Percentiles rank a stretch among this genome's conserved stretches.
phyloP scores from a whole-genome alignment of 2,113 vertebrate species.

The Corythaeola cristata region DNA sequence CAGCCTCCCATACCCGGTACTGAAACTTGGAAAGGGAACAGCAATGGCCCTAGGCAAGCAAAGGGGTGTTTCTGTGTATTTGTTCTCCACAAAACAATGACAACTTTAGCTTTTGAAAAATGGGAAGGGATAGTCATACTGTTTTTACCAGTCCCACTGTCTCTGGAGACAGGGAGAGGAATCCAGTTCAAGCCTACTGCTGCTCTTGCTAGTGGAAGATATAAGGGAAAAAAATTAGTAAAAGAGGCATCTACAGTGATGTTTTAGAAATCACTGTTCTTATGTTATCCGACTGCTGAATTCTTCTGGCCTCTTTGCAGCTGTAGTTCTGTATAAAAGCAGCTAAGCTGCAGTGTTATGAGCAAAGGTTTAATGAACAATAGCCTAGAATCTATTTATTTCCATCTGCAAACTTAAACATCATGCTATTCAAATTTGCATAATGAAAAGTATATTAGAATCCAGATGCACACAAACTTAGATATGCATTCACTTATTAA shows the following conservation, averaged over 20 bases:
- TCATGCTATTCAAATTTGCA: neutral
- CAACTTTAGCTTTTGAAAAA: neutral
- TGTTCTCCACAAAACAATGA: neutral
- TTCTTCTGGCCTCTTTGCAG: constrained; percentile 64
- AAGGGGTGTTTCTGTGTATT: neutral
- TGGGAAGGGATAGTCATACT: neutral
- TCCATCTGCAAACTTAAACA: constrained; percentile 1
- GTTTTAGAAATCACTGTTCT: constrained; percentile 57
- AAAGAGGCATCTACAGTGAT: neutral
- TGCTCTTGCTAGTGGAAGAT: neutral
- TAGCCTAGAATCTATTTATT: constrained; percentile 43
- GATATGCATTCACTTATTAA: neutral
- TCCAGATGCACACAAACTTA: neutral
- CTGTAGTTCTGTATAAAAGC: constrained; percentile 50
- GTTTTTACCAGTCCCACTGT: neutral
- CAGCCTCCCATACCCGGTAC: neutral
- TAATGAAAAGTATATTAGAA: neutral
- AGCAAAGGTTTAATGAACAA: constrained; percentile 38
- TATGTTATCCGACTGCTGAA: constrained; percentile 69
- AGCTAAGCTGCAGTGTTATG: neutral
- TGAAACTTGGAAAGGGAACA: neutral
- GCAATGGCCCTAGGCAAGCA: neutral
- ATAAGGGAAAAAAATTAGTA: constrained; percentile 9
- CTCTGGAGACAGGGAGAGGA: neutral
- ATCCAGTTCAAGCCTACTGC: neutral